Evolutionary conservation across 2,113 vertebrate species (phyloP).

Genomic region (Gobio gobio): DNA sequence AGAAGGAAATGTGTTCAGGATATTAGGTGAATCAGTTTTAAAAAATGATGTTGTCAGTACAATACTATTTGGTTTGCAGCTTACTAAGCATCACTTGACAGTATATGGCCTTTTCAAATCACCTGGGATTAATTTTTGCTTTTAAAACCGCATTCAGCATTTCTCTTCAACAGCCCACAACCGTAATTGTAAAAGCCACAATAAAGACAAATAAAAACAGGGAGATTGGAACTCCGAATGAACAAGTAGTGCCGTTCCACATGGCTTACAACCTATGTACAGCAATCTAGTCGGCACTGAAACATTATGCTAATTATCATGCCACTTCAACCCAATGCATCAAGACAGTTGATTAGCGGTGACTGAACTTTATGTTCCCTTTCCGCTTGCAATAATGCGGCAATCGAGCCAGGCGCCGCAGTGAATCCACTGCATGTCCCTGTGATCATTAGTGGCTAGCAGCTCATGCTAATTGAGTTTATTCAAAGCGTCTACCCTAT

Average conservation of each 20-base stretch:
- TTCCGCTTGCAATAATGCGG: conserved; percentile 21
- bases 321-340: conserved; percentile 42
- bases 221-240: not conserved
- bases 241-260: not conserved
- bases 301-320: conserved; percentile 39
- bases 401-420: conserved; percentile 17
- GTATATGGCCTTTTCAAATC: not conserved
- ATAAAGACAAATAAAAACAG: conserved; percentile 6
- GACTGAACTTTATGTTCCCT: conserved; percentile 21
- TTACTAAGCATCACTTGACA: conserved; percentile 10
- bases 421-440: conserved; percentile 6
- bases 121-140: not conserved
- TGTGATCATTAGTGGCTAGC: conserved; percentile 37
- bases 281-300: not conserved
- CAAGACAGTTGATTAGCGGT: conserved; percentile 36
- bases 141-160: not conserved
- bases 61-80: conserved; percentile 18
- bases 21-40: not conserved
- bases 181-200: not conserved
- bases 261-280: not conserved
- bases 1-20: not conserved
- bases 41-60: not conserved
- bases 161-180: not conserved
- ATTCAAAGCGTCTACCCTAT: conserved; percentile 32
- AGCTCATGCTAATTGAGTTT: conserved; percentile 26